phyloP scores from a whole-genome alignment of 2,113 vertebrate genomes.

The Halcyon senegalensis region DNA sequence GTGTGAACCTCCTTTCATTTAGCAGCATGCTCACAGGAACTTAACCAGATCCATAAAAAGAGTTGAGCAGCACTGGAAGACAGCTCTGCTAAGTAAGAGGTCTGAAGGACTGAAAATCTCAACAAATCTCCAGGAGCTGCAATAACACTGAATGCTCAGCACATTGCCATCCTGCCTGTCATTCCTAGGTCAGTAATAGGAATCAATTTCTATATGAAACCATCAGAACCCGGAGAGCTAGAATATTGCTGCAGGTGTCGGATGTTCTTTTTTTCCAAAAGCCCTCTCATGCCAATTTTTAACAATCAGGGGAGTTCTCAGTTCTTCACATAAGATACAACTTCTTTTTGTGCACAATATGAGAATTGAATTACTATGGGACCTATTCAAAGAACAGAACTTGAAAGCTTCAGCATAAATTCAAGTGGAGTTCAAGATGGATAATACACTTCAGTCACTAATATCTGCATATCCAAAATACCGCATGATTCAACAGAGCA shows the following conservation, averaged over 20 bases:
- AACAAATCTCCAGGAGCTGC: constrained; percentile 17
- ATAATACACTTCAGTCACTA: not conserved
- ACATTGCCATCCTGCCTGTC: constrained; percentile 13
- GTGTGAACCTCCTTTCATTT: not conserved
- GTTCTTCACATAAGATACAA: not conserved
- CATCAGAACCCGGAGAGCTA: not conserved
- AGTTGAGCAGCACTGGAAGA: not conserved
- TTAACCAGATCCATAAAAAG: not conserved
- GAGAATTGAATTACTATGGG: constrained; percentile 43
- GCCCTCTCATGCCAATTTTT: constrained; percentile 1
- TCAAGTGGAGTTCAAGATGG: constrained; percentile 26
- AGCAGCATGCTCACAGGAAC: not conserved
- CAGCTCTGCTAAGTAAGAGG: constrained; percentile 4
- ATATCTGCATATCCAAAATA: constrained; percentile 53
- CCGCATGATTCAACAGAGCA: not conserved
- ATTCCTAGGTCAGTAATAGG: constrained; percentile 23
- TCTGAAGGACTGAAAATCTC: constrained; percentile 16
- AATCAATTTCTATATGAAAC: constrained; percentile 47
- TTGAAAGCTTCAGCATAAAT: constrained; percentile 36
- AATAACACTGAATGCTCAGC: not conserved
- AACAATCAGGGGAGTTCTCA: constrained; percentile 6
- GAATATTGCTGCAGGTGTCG: constrained; percentile 23
- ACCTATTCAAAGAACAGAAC: constrained; percentile 14
- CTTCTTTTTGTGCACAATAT: not conserved
- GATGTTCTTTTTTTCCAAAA: constrained; percentile 4